Conservation (phyloP, 2,888 invertebrate species). For the Acronicta aceris region DNA sequence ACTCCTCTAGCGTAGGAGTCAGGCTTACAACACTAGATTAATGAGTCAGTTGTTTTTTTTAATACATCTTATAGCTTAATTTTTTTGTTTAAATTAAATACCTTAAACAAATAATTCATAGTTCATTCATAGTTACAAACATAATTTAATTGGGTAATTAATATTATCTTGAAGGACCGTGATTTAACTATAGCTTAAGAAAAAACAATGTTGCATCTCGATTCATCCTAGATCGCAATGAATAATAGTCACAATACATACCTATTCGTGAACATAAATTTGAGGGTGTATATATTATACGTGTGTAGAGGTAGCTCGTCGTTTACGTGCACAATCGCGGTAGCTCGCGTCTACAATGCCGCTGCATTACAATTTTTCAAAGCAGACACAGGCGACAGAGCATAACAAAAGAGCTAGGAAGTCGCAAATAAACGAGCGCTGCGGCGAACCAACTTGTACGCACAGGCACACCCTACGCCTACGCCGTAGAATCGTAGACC, state of each 20-base stretch:
- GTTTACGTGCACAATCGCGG: slow-evolving; percentile 78
- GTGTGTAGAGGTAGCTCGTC: slow-evolving; percentile 59
- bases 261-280: slow-evolving; percentile 63
- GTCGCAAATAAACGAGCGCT: slow-evolving; percentile 86
- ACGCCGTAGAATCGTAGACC: slow-evolving; percentile 55
- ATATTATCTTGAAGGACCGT: no score
- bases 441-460: slow-evolving; percentile 79
- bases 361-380: slow-evolving; percentile 88
- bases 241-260: slow-evolving; percentile 14
- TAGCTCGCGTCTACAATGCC: slow-evolving; percentile 81
- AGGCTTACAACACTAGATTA: no score
- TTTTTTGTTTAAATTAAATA: no score
- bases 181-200: not conserved
- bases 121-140: no score
- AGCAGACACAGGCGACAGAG: slow-evolving; percentile 85
- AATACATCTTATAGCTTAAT: no score
- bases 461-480: slow-evolving; percentile 60
- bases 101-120: no score
- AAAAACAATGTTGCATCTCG: no score
- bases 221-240: not conserved
- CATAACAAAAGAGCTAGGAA: slow-evolving; percentile 87
- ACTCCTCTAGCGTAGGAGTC: no score
- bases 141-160: not conserved
- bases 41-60: no score
- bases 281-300: slow-evolving; percentile 42